Percentiles rank a stretch among this genome's conserved stretches.
Conservation (phyloP, 2,888 invertebrate genomes). For the Crioceris asparagi region DNA sequence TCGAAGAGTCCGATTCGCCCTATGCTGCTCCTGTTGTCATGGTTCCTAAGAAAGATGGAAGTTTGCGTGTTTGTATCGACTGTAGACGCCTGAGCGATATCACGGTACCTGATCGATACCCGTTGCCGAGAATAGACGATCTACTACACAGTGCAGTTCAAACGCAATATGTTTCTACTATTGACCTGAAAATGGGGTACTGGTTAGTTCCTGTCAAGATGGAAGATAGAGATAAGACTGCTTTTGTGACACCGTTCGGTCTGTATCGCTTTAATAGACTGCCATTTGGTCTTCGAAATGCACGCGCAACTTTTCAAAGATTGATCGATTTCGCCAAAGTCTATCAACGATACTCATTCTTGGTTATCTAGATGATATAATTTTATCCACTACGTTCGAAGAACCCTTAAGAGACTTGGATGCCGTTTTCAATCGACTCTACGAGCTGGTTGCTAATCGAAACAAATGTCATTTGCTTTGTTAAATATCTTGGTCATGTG, state of each 20-base stretch:
- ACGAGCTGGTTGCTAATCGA: not conserved
- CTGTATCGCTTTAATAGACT: conserved; percentile 14
- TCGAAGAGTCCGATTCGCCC: conserved; percentile 31
- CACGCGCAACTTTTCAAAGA: conserved; percentile 18
- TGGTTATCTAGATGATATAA: conserved; percentile 3
- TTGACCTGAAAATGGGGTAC: conserved; percentile 7
- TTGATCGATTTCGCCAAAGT: too few relatives aligned
- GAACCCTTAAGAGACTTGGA: not conserved
- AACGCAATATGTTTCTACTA: conserved; percentile 4
- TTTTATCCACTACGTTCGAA: conserved; percentile 1
- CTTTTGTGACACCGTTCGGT: conserved; percentile 22
- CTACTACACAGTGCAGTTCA: conserved; percentile 11
- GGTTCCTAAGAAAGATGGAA: conserved; percentile 26
- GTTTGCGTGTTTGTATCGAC: conserved; percentile 12
- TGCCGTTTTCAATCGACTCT: not conserved
- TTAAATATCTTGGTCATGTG: conserved; percentile 6
- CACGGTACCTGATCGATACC: conserved; percentile 13
- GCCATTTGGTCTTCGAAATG: conserved; percentile 20
- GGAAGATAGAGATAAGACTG: conserved; percentile 5
- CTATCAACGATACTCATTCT: too few relatives aligned
- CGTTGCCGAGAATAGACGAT: conserved; percentile 15
- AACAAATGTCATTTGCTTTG: conserved; percentile 2
- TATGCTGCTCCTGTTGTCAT: conserved; percentile 30
- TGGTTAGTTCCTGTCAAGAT: conserved; percentile 3
- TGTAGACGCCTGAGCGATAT: conserved; percentile 12